Evolutionary conservation across 2,113 vertebrate genomes (phyloP).

Genomic region (Oceanites oceanicus): DNA sequence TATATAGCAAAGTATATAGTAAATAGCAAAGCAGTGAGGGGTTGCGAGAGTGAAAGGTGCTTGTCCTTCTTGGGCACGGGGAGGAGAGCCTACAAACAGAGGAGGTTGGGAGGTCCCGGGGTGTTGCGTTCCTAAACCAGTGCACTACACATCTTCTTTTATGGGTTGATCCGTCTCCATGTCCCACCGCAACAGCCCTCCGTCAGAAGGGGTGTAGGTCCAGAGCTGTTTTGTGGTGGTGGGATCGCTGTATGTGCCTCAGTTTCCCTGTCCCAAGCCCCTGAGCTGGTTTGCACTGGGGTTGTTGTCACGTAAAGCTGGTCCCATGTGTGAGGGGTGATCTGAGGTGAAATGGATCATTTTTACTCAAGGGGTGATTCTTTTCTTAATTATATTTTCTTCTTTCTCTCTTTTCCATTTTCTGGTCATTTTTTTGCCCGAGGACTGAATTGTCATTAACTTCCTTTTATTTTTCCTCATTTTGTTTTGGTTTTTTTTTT

Average conservation of each 20-base stretch:
- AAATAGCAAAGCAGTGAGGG: background rate
- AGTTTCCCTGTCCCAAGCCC: background rate
- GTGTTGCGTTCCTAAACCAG: background rate
- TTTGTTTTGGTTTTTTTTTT: background rate
- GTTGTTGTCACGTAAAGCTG: accelerated
- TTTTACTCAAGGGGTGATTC: background rate
- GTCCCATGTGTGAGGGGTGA: background rate
- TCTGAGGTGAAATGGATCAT: accelerated
- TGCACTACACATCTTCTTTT: background rate
- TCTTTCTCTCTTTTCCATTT: background rate
- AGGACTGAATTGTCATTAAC: background rate
- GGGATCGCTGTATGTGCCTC: background rate
- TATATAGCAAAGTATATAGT: too few relatives aligned
- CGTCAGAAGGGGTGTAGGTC: background rate
- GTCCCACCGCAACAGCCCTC: accelerated
- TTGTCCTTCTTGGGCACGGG: background rate
- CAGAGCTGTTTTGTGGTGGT: background rate
- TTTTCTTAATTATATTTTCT: background rate
- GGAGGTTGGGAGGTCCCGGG: too few relatives aligned
- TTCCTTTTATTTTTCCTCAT: background rate
- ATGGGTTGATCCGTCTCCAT: too few relatives aligned
- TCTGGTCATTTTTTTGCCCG: background rate
- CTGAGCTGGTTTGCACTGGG: background rate
- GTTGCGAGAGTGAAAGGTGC: background rate
- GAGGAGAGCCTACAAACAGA: accelerated